A percentile compares a stretch with the other conserved stretches of the same genome.
Conservation (phyloP, 2,113 vertebrate genomes). For the Lagopus muta region DNA sequence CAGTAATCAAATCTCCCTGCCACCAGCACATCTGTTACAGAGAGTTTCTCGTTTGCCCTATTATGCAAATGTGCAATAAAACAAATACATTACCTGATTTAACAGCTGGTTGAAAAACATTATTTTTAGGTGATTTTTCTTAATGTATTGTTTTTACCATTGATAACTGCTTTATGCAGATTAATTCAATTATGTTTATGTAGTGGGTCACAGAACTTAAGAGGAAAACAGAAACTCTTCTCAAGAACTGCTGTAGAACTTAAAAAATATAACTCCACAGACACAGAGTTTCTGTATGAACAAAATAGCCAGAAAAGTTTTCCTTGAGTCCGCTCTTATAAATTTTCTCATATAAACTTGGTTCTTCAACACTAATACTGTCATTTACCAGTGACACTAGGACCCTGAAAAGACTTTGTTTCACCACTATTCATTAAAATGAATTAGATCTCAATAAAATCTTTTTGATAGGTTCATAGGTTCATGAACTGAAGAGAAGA, state of each 20-base stretch:
- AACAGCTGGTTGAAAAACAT: conserved; percentile 84
- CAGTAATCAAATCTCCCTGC: conserved; percentile 83
- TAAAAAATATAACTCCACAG: neutral
- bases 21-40: conserved; percentile 83
- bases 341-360: neutral
- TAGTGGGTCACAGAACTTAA: neutral
- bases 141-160: conserved; percentile 75
- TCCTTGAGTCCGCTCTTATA: neutral
- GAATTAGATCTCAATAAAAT: neutral
- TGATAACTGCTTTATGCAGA: conserved; percentile 65
- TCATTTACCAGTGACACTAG: neutral
- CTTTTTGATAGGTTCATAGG: neutral
- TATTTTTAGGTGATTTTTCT: conserved; percentile 80
- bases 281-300: neutral
- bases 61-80: conserved; percentile 86
- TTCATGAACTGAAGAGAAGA: neutral
- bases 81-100: conserved; percentile 83
- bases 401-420: neutral
- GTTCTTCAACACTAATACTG: neutral
- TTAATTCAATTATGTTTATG: conserved; percentile 71
- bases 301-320: neutral
- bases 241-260: neutral
- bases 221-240: neutral
- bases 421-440: neutral
- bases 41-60: conserved; percentile 79